These are phyloP conservation scores for Nycteola revayana DNA, from an alignment of 2,888 invertebrate species.

Conservation along the genomic window DNA sequence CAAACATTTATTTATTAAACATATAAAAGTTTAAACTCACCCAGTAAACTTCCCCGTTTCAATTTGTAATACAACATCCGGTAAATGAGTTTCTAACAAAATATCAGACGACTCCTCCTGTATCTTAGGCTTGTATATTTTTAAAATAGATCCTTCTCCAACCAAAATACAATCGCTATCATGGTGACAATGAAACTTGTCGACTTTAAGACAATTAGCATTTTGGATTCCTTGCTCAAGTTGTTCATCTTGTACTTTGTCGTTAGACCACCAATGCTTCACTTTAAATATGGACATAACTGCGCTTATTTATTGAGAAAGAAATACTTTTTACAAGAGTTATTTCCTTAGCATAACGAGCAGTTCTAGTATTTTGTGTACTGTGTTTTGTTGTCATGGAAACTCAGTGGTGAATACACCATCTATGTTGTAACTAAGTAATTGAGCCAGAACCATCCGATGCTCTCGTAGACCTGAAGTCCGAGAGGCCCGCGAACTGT, in stretches of 20 bases:
- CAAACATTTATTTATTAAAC: background rate
- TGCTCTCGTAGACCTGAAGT: too few species aligned
- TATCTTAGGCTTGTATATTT: conserved; percentile 60
- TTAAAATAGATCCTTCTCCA: conserved; percentile 60
- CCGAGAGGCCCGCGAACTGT: too few species aligned
- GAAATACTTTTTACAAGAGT: too few species aligned
- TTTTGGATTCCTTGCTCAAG: conserved; percentile 81
- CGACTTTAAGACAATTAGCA: conserved; percentile 84
- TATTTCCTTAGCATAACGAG: too few species aligned
- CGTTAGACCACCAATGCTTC: conserved; percentile 93
- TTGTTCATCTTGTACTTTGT: conserved; percentile 81
- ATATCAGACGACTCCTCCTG: conserved; percentile 83
- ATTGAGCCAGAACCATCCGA: too few species aligned
- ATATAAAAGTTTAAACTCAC: conserved; percentile 79
- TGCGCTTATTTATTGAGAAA: too few species aligned
- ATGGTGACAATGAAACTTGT: conserved; percentile 90
- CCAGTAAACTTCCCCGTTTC: conserved; percentile 92
- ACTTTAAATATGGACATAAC: conserved; percentile 98
- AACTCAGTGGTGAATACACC: too few species aligned
- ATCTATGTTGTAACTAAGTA: too few species aligned
- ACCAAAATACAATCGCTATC: conserved; percentile 90
- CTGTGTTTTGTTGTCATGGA: too few species aligned
- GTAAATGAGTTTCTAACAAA: conserved; percentile 89
- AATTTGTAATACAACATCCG: conserved; percentile 89
- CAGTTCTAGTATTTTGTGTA: too few species aligned